Percentiles rank a stretch among this genome's conserved stretches.
phyloP scores from a whole-genome alignment of 2,888 invertebrate species.

The Portevinia maculata region DNA sequence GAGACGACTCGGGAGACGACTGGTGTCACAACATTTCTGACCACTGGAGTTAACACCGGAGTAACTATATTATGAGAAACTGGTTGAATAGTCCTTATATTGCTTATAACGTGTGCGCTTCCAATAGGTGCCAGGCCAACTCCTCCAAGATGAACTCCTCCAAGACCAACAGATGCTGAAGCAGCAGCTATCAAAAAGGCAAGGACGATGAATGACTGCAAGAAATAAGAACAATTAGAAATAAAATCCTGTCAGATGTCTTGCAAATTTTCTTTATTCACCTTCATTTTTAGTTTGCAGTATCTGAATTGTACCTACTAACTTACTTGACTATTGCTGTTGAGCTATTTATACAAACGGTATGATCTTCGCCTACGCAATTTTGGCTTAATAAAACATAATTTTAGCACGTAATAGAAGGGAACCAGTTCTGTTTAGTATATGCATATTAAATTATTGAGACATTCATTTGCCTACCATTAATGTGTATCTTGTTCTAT shows the following conservation, averaged over 20 bases:
- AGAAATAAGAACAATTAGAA: background rate
- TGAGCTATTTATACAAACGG: background rate
- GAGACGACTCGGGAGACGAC: constrained; percentile 4
- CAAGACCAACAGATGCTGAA: constrained; percentile 5
- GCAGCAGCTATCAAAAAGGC: constrained; percentile 12
- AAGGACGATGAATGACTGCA: constrained; percentile 17
- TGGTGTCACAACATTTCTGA: constrained; percentile 20
- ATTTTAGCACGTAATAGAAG: no score
- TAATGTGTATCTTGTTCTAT: no score
- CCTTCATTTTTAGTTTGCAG: no score
- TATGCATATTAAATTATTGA: no score
- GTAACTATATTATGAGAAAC: constrained; percentile 13
- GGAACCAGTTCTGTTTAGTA: no score
- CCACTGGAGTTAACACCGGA: constrained; percentile 19
- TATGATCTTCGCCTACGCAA: background rate
- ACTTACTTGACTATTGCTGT: background rate
- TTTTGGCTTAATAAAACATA: no score
- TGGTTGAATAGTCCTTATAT: constrained; percentile 17
- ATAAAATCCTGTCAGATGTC: background rate
- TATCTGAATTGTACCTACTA: background rate
- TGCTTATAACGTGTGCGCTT: background rate
- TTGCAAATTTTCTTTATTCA: no score
- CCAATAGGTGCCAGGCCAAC: constrained; percentile 6
- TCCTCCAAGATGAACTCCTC: constrained; percentile 1
- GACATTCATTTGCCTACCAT: no score